Evolutionary conservation across 2,888 invertebrate genomes (phyloP).

Genomic region (Orchesella flavescens): DNA sequence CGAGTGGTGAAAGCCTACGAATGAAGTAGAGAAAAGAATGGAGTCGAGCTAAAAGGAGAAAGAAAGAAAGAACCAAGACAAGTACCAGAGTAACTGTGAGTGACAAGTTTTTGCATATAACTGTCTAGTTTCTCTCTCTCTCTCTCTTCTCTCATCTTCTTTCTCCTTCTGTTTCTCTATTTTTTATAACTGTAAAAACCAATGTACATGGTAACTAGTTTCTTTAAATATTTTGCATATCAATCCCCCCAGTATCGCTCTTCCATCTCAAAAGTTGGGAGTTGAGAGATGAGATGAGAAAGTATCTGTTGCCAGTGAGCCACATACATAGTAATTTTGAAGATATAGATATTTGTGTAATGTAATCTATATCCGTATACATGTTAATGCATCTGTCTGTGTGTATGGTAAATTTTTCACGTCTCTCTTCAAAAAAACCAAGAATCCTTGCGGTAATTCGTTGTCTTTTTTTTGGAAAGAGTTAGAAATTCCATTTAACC

Average conservation of each 20-base stretch:
- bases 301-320: neutral
- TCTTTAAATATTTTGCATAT: neutral
- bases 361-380: neutral
- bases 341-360: neutral
- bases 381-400: neutral
- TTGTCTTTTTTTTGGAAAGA: constrained; percentile 5
- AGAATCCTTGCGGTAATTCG: neutral
- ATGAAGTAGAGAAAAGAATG: neutral
- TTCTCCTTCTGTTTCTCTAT: neutral
- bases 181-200: neutral
- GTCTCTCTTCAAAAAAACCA: too few relatives aligned
- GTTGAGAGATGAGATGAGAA: neutral
- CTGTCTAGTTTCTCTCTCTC: neutral
- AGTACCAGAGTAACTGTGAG: constrained; percentile 7
- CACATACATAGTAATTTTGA: neutral
- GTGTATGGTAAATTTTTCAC: constrained; percentile 19
- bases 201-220: neutral
- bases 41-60: neutral
- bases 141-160: neutral
- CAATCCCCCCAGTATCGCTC: neutral
- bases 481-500: neutral
- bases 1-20: neutral
- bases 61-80: neutral
- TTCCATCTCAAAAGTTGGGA: neutral
- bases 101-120: constrained; percentile 2